Evolutionary conservation across 2,113 vertebrate genomes (phyloP), one percentile per base, ranked within the genome.

Genomic region (Nannobrachium achirus): DNA sequence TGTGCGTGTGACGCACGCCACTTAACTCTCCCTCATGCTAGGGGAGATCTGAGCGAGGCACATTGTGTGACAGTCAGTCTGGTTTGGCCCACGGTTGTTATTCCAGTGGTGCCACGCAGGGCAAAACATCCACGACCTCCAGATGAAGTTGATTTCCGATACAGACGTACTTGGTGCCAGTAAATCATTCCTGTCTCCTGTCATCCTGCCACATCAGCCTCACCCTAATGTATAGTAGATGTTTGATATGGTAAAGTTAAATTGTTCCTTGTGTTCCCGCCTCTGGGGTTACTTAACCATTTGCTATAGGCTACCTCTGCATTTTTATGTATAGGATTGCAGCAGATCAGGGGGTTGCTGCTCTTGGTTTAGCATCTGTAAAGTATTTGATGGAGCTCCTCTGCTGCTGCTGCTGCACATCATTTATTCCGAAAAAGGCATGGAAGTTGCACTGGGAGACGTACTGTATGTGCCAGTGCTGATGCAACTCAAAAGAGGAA

Each of bases 341-440:
- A 59, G 68, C 7, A 66, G 66, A 70, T 77, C 57, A 59, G 51
- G 73, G n/a, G 39, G 14, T 63, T 67, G 25, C 69, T 10, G 14
- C 49, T 3, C 11, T 53, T 38, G 48, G 16, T 57, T 75, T 44
- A 58, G 63, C 78, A 84, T 86, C 73, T 84, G 74, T 52, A 42
- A 66, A 48, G 50, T 61, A 63, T 88, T 82, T 76, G 53, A 69
- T 69, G 53, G 38, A 68, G 56, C 49, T 9, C 2, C 19, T 55
- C 45, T 74, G 57, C 45, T 61, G 6, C 10, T 14, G n/a, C 5
- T 56, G 16, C 25, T 33, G 25, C 25, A 33, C 25, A 33, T 33
- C 1, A 2, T 33, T 33, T 33, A n/a, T n/a, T n/a, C n/a, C n/a
- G n/a, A n/a, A n/a, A n/a, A n/a, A n/a, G n/a, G n/a, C n/a, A n/a